Evolutionary conservation across 2,113 vertebrate genomes (phyloP).

Genomic region (Oriolus oriolus): DNA sequence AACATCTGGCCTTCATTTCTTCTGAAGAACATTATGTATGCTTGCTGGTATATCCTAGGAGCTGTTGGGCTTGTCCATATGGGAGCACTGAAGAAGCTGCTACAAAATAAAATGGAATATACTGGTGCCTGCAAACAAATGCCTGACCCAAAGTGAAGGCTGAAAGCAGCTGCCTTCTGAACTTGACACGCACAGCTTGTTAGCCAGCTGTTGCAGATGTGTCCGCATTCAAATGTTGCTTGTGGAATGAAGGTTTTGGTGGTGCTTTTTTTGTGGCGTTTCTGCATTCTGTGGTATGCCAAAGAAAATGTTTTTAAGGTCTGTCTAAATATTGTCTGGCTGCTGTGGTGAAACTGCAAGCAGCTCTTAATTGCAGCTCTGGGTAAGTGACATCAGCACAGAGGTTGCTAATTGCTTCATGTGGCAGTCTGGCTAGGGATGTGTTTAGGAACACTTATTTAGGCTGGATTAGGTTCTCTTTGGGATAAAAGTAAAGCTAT

Average conservation of each 20-base stretch:
- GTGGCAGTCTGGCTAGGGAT: not conserved
- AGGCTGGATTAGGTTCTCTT: not conserved
- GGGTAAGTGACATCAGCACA: not conserved
- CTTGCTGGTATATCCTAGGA: not conserved
- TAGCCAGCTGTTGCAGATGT: slow-evolving; percentile 44
- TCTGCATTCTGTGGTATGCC: not conserved
- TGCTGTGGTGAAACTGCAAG: not conserved
- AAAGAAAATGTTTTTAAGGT: not conserved
- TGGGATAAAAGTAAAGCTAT: not conserved
- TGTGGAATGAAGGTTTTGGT: not conserved
- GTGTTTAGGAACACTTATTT: not conserved
- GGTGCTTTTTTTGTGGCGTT: not conserved
- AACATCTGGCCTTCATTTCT: slow-evolving; percentile 40
- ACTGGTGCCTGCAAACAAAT: not conserved
- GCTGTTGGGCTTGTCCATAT: slow-evolving; percentile 3
- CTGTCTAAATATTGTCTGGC: not conserved
- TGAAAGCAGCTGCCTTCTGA: slow-evolving; percentile 37
- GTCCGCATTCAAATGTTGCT: not conserved
- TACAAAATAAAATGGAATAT: slow-evolving; percentile 5
- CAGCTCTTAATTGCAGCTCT: not conserved
- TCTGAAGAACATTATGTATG: not conserved
- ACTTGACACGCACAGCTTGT: not conserved
- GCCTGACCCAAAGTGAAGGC: slow-evolving; percentile 11
- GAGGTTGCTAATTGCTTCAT: not conserved
- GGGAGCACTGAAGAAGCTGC: slow-evolving; percentile 41